Base-by-base conservation (phyloP, 2,888 invertebrate species). In the Sinotaia quadrata region DNA sequence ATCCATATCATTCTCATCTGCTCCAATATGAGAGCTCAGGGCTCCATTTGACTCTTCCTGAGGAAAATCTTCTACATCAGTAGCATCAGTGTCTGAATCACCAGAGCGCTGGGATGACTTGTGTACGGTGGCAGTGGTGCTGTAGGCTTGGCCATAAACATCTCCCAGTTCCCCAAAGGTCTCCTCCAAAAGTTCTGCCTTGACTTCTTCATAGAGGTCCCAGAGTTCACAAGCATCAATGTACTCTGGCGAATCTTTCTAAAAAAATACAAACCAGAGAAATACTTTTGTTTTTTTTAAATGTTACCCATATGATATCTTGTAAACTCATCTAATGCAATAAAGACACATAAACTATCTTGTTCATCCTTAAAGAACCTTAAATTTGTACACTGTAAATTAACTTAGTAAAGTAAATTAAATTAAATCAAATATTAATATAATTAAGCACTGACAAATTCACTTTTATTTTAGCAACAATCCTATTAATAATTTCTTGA, bases 141-240 rank as follows among this genome's bases (percentile, higher is more conserved):
- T 29, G 47, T 44, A 54, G 27, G 41, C 60, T 4, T 8, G 24
- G 12, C 27, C 34, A 29, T 29, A 66, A 33, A 24, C 61, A 36
- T 37, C 66, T 36, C 41, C 60, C 31, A 33, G 73, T 21, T 77
- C 83, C 24, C 85, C 86, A 66, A 86, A 82, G 5, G 83, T 85
- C 56, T 85, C 83, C 59, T 88, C 88, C 52, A 90, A 80, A 21
- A 73, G 51, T 54, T 73, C 73, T 18, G 73, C 91, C 87, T 92
- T 92, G 34, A 91, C 91, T 67, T 90, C 89, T 67, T 91, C 88
- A 85, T 94, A 96, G 54, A 96, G 90, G 24, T 95, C 95, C 94
- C 95, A 94, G 52, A 98, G 89, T 62, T 95, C 93, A 74, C 91
- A 91, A 0, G 98, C 97, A 90, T 98, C 97, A 87, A 93, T 94